phyloP scores from a whole-genome alignment of 1,140 invertebrate species.

The Meloidogyne exigua region DNA sequence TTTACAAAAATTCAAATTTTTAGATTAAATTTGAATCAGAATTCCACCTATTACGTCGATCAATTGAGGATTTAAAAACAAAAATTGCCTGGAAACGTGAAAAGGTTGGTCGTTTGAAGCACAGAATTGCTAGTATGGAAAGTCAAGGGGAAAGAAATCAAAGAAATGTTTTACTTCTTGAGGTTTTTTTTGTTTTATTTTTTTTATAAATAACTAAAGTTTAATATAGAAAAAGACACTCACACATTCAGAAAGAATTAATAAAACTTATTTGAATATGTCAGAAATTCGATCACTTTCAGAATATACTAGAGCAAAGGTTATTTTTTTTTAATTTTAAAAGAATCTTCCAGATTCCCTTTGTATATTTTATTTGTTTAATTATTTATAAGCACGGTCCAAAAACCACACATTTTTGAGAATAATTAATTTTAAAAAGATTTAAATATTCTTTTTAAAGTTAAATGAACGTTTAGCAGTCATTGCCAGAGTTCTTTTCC shows the following conservation, averaged over 20 bases:
- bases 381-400: too few relatives aligned
- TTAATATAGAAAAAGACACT: constrained; percentile 28
- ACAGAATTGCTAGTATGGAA: constrained; percentile 19
- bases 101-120: constrained; percentile 17
- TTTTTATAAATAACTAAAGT: neutral
- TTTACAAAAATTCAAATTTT: too few relatives aligned
- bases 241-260: constrained; percentile 27
- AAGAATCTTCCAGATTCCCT: too few relatives aligned
- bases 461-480: constrained; percentile 5
- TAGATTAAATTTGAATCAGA: constrained; percentile 31
- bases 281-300: neutral
- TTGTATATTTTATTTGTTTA: too few relatives aligned
- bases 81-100: constrained; percentile 28
- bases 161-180: constrained; percentile 26
- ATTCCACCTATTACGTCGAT: constrained; percentile 17
- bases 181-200: constrained; percentile 24
- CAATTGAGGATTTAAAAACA: constrained; percentile 18
- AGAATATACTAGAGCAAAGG: constrained; percentile 6
- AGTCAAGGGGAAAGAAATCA: constrained; percentile 17
- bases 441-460: constrained; percentile 11
- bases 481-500: constrained; percentile 9
- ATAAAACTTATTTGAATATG: constrained; percentile 17
- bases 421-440: neutral
- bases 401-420: too few relatives aligned
- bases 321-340: constrained; percentile 24